These are phyloP conservation scores for Grammomys surdaster DNA, from an alignment of 2,113 vertebrate genomes.

Conservation along the genomic window DNA sequence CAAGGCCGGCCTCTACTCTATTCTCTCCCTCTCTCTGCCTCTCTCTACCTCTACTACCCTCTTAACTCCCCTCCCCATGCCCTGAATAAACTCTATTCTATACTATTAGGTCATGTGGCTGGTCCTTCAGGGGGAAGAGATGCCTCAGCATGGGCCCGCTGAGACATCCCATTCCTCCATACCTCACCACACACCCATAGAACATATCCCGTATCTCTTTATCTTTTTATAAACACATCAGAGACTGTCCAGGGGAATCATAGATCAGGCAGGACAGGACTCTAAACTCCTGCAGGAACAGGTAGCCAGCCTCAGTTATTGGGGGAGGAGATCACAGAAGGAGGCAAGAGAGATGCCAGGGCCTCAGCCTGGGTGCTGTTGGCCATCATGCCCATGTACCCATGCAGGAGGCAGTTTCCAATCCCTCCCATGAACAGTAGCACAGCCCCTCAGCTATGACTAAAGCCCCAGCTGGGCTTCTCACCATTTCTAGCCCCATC, in stretches of 20 bases:
- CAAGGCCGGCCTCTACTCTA: no score
- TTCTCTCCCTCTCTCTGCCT: no score
- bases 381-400: not conserved
- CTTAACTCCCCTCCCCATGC: no score
- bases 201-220: no score
- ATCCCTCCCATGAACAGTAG: not conserved
- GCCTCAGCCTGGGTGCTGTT: rapidly evolving
- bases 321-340: not conserved
- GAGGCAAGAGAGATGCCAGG: not conserved
- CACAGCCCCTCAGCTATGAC: rapidly evolving
- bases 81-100: no score
- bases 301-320: rapidly evolving
- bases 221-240: no score
- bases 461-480: not conserved
- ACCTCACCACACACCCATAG: no score
- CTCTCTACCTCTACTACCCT: no score
- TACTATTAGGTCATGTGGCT: no score
- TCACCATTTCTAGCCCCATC: not conserved
- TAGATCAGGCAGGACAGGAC: not conserved
- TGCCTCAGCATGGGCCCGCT: no score
- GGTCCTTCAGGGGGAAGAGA: no score
- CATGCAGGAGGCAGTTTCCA: not conserved
- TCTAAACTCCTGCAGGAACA: not conserved
- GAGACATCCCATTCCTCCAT: no score
- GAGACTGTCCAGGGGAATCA: not conserved